Base-by-base conservation (phyloP, 2,797 vertebrate species). In the Hydrocynus forskahlii region DNA sequence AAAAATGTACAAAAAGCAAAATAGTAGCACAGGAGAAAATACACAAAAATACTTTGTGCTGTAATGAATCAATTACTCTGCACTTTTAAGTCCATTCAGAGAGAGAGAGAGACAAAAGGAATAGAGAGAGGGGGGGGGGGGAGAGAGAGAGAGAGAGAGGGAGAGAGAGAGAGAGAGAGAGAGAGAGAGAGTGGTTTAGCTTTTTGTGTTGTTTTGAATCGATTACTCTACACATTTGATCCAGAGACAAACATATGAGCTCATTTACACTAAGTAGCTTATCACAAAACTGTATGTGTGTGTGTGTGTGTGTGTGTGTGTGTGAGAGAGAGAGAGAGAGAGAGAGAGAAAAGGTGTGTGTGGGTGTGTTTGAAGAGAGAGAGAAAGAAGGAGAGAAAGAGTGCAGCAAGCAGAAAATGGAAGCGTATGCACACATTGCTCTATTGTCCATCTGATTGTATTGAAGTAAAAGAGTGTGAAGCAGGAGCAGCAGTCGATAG, bases 401-500 rank as follows among this genome's bases (percentile, higher is more conserved):
- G 69, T 40, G 60, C 66, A 63, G 78, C 72, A 9, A 50, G 73
- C 78, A 69, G 75, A 74, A 74, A 78, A 78, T 74, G 63, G 63
- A 82, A 67, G 60, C 5, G 62, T 25, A 67, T 57, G 76, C 81
- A 74, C 54, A 67, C 62, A 38, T n/a, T 70, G 78, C 73, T 72
- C 78, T 80, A 76, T 76, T 83, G 73, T 83, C 73, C 73, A 77
- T 76, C 78, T 63, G 74, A 76, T 80, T 83, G 72, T 71, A 75
- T 78, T 54, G 83, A 78, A 68, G 81, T 67, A 78, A 74, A 78
- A 63, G 52, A 55, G 75, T 81, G 68, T 84, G 71, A 69, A 76
- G 83, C 75, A 60, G 13, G 25, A 62, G 50, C 54, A 81, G 73
- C 80, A 86, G 84, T 86, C 81, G 81, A 86, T 82, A 81, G 62